These are phyloP conservation scores for Microdon myrmicae DNA, from an alignment of 2,888 invertebrate species.

Conservation along the genomic window DNA sequence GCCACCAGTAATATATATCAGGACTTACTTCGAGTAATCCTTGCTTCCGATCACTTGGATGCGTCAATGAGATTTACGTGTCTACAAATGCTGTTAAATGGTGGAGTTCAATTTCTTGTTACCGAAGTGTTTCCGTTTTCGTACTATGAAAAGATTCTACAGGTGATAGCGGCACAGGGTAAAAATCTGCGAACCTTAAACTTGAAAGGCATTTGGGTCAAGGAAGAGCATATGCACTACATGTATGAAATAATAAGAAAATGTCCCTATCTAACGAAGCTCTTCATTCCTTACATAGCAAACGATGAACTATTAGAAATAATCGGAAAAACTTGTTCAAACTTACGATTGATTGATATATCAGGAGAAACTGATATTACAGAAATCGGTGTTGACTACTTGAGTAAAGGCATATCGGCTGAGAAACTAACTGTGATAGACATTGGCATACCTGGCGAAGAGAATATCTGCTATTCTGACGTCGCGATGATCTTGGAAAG, in stretches of 20 bases:
- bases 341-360: slow-evolving; percentile 73
- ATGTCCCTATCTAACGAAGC: slow-evolving; percentile 71
- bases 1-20: slow-evolving; percentile 77
- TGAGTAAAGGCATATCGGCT: slow-evolving; percentile 70
- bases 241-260: slow-evolving; percentile 73
- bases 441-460: slow-evolving; percentile 77
- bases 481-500: slow-evolving; percentile 73
- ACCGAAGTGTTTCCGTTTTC: slow-evolving; percentile 78
- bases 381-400: slow-evolving; percentile 72
- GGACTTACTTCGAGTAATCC: slow-evolving; percentile 74
- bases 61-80: slow-evolving; percentile 76
- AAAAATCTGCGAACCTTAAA: slow-evolving; percentile 73
- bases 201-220: slow-evolving; percentile 79
- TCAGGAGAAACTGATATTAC: slow-evolving; percentile 79
- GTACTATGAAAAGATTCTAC: slow-evolving; percentile 77
- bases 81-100: slow-evolving; percentile 73
- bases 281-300: slow-evolving; percentile 76
- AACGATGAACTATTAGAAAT: slow-evolving; percentile 75
- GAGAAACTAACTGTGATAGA: slow-evolving; percentile 73
- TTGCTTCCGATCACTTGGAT: slow-evolving; percentile 75
- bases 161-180: slow-evolving; percentile 74
- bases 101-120: slow-evolving; percentile 73
- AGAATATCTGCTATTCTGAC: slow-evolving; percentile 74
- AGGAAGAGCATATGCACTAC: slow-evolving; percentile 74
- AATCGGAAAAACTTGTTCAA: slow-evolving; percentile 70